Base-by-base conservation (phyloP, 2,888 invertebrate species). In the Vannuccia rotundouncinata region DNA sequence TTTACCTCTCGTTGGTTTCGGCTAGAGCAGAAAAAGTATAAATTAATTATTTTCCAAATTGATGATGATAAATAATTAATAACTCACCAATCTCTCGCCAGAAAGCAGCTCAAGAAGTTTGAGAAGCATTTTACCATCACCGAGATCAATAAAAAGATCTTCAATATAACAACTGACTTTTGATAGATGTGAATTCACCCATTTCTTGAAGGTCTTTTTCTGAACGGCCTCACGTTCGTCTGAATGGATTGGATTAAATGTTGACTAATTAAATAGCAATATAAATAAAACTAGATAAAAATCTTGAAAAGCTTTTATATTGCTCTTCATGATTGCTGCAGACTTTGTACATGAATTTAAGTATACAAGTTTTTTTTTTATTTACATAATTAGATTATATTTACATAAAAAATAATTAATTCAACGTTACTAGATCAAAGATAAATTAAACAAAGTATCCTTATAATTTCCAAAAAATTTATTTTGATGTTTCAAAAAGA, bases 201-300 rank as follows among this genome's bases (percentile, higher is more conserved):
- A 99, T 94, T 99, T 99, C 89, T 95, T 95, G 90, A 99, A 99
- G 82, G 99, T 99, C 90, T 99, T 99, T 92, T 99, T 99, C 89
- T 99, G 99, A 84, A 99, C 99, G 88, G 93, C 93, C 90, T 99
- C 99, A 91, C 99, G 93, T 91, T 99, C 99, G 91, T 98, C 96
- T 95, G 29, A 29, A 2, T 17, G 29, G 28, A 73, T 10, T 73
- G n/a, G n/a, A 73, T 73, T n/a, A 22, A 5, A 22, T 73, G 45
- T 10, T 45, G 5, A 10, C 5, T 45, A 10, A 45, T 45, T 45
- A 10, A 17, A 17, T 10, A 45, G 17, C 45, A 45, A 45, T 10
- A 10, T 45, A 5, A 45, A 45, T 45, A 17, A 45, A 45, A 45
- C n/a, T n/a, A n/a, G n/a, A n/a, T n/a, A n/a, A n/a, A n/a, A n/a